Evolutionary conservation across 2,888 invertebrate genomes (phyloP).

Genomic region (Zootermopsis nevadensis): DNA sequence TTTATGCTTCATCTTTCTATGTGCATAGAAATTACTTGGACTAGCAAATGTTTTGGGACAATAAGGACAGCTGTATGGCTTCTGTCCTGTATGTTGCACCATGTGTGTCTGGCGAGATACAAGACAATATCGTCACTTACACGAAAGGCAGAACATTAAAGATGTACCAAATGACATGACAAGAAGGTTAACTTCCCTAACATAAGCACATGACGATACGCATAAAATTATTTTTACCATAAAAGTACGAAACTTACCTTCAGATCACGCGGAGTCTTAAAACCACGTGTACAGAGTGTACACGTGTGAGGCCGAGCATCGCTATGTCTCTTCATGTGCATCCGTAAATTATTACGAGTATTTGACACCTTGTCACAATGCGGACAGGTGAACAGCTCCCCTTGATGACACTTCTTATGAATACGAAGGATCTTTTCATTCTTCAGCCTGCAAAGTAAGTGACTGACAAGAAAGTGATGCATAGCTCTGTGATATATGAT

Average conservation of each 20-base stretch:
- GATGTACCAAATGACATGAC: too few species aligned
- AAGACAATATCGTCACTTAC: too few species aligned
- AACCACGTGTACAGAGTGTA: conserved; percentile 34
- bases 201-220: too few species aligned
- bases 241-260: conserved; percentile 31
- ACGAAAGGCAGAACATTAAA: too few species aligned
- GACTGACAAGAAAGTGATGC: not conserved
- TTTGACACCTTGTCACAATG: conserved; percentile 44
- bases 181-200: too few species aligned
- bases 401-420: conserved; percentile 44
- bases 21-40: conserved; percentile 43
- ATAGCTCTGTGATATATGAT: not conserved
- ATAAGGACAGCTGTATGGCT: conserved; percentile 40
- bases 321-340: conserved; percentile 45
- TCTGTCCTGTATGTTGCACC: conserved; percentile 41
- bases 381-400: conserved; percentile 33
- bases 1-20: conserved; percentile 38
- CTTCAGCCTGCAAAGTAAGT: conserved; percentile 35
- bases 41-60: conserved; percentile 42
- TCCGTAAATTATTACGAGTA: conserved; percentile 36
- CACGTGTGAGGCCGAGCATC: conserved; percentile 43
- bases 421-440: conserved; percentile 44
- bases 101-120: conserved; percentile 46
- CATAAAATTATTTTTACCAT: too few species aligned
- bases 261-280: conserved; percentile 41